Conservation (phyloP, 1,140 invertebrate species). For the honey bee (Apis mellifera) region DNA sequence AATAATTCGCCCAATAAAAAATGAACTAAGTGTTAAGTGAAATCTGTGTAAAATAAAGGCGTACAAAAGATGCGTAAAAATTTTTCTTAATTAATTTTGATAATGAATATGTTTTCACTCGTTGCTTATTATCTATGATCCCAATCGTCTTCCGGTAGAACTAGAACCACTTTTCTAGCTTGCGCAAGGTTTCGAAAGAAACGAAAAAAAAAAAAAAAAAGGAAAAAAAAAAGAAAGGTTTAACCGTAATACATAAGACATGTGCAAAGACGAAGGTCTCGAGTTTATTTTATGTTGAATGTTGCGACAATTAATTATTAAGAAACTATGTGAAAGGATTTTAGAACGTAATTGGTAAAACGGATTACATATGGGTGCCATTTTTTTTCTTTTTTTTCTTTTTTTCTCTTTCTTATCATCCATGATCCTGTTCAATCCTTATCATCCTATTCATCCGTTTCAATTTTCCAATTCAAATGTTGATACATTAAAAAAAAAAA, state of each 20-base stretch:
- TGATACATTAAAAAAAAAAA: background rate
- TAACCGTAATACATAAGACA: too few relatives aligned
- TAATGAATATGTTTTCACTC: background rate
- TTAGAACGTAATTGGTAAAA: too few relatives aligned
- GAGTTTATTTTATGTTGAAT: background rate
- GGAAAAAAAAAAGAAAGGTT: background rate
- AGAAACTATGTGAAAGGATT: constrained; percentile 37
- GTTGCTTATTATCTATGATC: background rate
- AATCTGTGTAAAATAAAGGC: too few relatives aligned
- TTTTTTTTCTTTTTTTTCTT: too few relatives aligned
- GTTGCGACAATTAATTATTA: constrained; percentile 18
- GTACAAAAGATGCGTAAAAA: too few relatives aligned
- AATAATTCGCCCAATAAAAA: too few relatives aligned
- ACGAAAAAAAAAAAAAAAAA: background rate
- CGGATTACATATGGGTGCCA: too few relatives aligned
- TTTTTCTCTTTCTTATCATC: background rate
- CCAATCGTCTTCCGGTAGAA: background rate
- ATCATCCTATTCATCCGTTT: background rate
- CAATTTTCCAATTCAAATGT: background rate
- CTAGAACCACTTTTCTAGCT: background rate
- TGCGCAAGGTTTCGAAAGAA: constrained; percentile 1
- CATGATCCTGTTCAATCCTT: background rate
- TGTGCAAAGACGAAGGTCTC: background rate
- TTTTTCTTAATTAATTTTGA: background rate
- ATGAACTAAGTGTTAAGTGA: too few relatives aligned